Conservation (phyloP, 2,888 invertebrate genomes). For the Drosophila mettleri region DNA sequence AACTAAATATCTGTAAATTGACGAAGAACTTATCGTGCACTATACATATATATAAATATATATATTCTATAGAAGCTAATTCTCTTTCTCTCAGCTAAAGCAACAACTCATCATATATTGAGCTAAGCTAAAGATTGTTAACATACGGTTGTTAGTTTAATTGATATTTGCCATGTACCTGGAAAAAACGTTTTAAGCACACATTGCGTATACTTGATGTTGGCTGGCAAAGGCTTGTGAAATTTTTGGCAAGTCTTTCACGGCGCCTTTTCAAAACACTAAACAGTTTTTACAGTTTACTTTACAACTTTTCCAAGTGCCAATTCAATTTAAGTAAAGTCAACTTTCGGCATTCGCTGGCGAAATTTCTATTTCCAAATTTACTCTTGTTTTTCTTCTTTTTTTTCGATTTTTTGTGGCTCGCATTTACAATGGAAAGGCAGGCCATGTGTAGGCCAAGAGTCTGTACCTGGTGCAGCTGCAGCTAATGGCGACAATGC, state of each 20-base stretch:
- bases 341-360: conserved; percentile 22
- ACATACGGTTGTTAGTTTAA: background rate
- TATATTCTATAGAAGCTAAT: no score
- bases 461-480: conserved; percentile 22
- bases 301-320: conserved; percentile 33
- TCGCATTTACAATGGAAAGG: conserved; percentile 21
- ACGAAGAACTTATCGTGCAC: background rate
- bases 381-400: conserved; percentile 35
- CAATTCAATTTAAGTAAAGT: conserved; percentile 43
- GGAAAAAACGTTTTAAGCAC: background rate
- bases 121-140: no score
- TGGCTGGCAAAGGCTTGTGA: conserved; percentile 16
- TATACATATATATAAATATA: no score
- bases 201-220: conserved; percentile 53
- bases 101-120: no score
- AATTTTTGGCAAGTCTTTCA: conserved; percentile 20
- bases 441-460: conserved; percentile 27
- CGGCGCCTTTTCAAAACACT: conserved; percentile 8
- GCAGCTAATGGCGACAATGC: conserved; percentile 72
- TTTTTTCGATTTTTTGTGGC: no score
- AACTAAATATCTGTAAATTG: no score
- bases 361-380: conserved; percentile 43
- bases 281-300: conserved; percentile 30
- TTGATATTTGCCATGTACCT: background rate
- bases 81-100: no score